Conservation (phyloP, 2,797 vertebrate species). For the Thripadectes ignobilis region DNA sequence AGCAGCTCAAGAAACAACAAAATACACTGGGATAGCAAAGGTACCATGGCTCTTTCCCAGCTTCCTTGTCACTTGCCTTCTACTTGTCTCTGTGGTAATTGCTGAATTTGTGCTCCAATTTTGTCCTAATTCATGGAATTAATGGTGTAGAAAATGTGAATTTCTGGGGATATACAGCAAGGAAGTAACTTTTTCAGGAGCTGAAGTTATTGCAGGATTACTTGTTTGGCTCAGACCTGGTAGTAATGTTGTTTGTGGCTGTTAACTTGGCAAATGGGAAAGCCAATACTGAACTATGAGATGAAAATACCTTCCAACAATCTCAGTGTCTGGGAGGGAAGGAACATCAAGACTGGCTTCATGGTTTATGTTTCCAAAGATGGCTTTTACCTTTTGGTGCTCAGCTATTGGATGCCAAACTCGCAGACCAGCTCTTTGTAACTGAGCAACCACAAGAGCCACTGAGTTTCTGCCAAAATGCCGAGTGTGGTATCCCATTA, state of each 20-base stretch:
- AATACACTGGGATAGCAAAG: not conserved
- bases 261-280: not conserved
- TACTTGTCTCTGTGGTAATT: not conserved
- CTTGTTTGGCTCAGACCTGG: not conserved
- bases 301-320: not conserved
- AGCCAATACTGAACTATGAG: not conserved
- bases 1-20: not conserved
- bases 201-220: not conserved
- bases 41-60: not conserved
- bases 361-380: not conserved
- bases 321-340: not conserved
- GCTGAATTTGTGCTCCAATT: not conserved
- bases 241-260: not conserved
- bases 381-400: not conserved
- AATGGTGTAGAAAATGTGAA: not conserved
- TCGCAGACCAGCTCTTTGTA: not conserved
- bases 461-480: not conserved
- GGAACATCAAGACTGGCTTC: not conserved
- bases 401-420: not conserved
- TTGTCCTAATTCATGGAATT: not conserved
- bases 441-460: fast-evolving
- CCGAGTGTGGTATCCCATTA: not conserved
- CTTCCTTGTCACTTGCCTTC: not conserved
- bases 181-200: not conserved
- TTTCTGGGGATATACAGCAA: not conserved